phyloP scores from a whole-genome alignment of 2,888 invertebrate species.

The Drosophila picticornis region DNA sequence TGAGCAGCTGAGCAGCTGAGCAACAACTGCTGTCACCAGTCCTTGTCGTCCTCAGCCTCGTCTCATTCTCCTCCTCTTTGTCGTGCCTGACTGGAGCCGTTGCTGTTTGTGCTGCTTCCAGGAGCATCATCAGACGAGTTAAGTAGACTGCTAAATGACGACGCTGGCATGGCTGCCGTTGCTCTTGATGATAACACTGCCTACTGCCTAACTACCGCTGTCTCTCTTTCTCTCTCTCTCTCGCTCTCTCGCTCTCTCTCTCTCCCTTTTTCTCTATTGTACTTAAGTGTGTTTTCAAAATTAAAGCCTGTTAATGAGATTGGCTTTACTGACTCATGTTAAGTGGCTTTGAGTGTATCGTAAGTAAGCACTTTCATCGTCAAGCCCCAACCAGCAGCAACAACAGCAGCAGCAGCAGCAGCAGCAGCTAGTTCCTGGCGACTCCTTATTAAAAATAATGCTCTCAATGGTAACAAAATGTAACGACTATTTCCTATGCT shows the following conservation, averaged over 20 bases:
- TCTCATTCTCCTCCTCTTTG: not conserved
- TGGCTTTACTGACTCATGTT: conserved; percentile 80
- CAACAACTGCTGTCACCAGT: conserved; percentile 70
- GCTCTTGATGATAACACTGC: conserved; percentile 40
- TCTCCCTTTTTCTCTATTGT: conserved; percentile 17
- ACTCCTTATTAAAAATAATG: conserved; percentile 77
- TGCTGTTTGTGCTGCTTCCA: conserved; percentile 46
- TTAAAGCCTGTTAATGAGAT: conserved; percentile 81
- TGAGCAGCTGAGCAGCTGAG: conserved; percentile 58
- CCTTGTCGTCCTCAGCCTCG: conserved; percentile 3
- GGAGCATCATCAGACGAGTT: conserved; percentile 77
- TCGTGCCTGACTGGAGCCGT: conserved; percentile 64
- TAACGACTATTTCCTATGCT: conserved; percentile 27
- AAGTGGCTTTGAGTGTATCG: conserved; percentile 80
- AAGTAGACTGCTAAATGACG: conserved; percentile 81
- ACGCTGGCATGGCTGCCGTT: conserved; percentile 33
- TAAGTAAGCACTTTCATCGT: conserved; percentile 72
- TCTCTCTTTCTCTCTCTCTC: not conserved
- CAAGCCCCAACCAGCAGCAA: conserved; percentile 1
- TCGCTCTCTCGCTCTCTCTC: not conserved
- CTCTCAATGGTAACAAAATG: conserved; percentile 63
- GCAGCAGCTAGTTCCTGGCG: conserved; percentile 1
- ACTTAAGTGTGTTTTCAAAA: conserved; percentile 81
- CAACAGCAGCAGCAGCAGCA: conserved; percentile 10
- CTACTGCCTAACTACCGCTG: not conserved